Base-by-base conservation (phyloP, 1,140 invertebrate genomes). In the Drosophila arizonae region DNA sequence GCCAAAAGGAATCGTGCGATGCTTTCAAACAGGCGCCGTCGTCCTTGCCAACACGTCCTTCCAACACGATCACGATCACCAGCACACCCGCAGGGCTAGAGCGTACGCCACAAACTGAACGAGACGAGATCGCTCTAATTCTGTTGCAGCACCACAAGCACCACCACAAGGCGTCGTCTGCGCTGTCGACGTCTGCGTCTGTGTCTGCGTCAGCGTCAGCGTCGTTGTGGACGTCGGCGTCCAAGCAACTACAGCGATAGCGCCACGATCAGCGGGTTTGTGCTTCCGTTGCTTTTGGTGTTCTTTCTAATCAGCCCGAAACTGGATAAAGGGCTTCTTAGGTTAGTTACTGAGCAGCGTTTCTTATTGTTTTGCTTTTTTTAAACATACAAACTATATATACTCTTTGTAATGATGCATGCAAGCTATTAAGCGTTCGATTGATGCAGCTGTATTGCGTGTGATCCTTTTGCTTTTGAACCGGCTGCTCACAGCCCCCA, bases 71-170 rank as follows among this genome's bases (percentile, higher is more conserved):
- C 71, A 64, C 66, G 66, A 65, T 77, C 65, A 69, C 60, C 50
- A 56, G 55, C 67, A 86, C 82, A 86, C 76, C 82, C 82, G 82
- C 63, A 88, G 76, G 84, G 76, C 82, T 79, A 77, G 82, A 86
- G 79, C 82, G 79, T 76, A 70, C 84, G 79, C 76, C 79, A 88
- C 63, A 84, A 87, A 87, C 84, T 87, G 84, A 87, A 72, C 81
- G 75, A 75, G 50, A 65, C 57, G 51, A 72, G 78, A 86, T 86
- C 84, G 84, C 84, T 87, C 84, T 88, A 87, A 77, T 84, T 87
- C 79, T 79, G 84, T 79, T 71, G 65, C 67, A 76, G 56, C 57
- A 56, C 46, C 66, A 70, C 28, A 60, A 76, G 56, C 57, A 56
- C 43, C 66, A 70, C 28, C 63, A 70, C 41, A 72, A 86, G 57